phyloP scores from a whole-genome alignment of 2,797 vertebrate species.

The Sorex maritimensis region DNA sequence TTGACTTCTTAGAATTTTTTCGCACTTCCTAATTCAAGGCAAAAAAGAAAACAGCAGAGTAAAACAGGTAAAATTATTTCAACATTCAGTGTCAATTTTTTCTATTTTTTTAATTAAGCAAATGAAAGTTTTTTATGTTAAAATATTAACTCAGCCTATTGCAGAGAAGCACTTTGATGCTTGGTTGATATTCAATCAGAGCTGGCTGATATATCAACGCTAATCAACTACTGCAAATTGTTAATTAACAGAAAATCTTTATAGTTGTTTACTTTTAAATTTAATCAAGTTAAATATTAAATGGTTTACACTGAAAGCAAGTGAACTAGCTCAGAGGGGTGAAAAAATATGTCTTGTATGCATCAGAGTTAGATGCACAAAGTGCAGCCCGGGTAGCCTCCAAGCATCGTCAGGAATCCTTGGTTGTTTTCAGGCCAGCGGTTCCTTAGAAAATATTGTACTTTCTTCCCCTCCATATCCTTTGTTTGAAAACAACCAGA shows the following conservation, averaged over 20 bases:
- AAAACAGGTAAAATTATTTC: slow-evolving; percentile 32
- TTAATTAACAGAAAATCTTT: slow-evolving; percentile 45
- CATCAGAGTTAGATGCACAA: too few relatives aligned
- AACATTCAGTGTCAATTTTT: background rate
- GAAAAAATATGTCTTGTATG: too few relatives aligned
- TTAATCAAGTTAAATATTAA: background rate
- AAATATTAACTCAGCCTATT: background rate
- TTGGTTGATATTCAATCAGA: background rate
- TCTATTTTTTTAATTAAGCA: background rate
- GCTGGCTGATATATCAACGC: background rate
- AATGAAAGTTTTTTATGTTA: slow-evolving; percentile 41
- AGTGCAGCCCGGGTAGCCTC: too few relatives aligned
- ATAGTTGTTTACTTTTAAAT: slow-evolving; percentile 57
- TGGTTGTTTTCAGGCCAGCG: too few relatives aligned
- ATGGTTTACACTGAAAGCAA: background rate
- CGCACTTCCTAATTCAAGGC: slow-evolving; percentile 34
- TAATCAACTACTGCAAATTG: slow-evolving; percentile 31
- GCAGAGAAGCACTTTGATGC: slow-evolving; percentile 33
- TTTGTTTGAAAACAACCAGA: too few relatives aligned
- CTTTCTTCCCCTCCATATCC: too few relatives aligned
- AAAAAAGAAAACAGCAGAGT: background rate
- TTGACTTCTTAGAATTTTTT: background rate
- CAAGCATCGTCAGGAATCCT: too few relatives aligned
- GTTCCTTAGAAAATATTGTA: too few relatives aligned
- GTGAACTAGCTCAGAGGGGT: too few relatives aligned